A percentile compares a stretch with the other conserved stretches of the same genome.
These are phyloP conservation scores for Pomacea maculata DNA, from an alignment of 1,140 invertebrate genomes.

Conservation along the genomic window DNA sequence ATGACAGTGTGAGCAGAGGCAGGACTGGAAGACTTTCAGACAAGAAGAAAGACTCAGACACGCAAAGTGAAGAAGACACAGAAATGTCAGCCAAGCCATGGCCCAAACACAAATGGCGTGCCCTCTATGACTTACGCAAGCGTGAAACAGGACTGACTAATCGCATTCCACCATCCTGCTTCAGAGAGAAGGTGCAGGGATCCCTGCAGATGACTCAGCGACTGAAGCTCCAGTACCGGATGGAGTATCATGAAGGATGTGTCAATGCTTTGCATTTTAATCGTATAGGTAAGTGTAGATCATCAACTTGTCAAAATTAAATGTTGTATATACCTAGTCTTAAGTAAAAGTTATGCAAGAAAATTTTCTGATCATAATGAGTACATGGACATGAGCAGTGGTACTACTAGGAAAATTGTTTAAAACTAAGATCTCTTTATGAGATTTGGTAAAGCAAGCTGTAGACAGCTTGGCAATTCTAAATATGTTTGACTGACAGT, in stretches of 20 bases:
- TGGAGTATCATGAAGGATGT: conserved; percentile 86
- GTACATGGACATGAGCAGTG: no score
- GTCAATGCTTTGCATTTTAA: conserved; percentile 94
- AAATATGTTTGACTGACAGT: no score
- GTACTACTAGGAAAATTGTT: no score
- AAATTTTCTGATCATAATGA: no score
- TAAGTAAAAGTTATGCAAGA: no score
- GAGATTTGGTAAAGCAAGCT: no score
- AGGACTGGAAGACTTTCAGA: conserved; percentile 42
- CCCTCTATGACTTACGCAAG: conserved; percentile 64
- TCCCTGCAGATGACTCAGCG: conserved; percentile 85
- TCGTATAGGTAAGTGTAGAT: conserved; percentile 62
- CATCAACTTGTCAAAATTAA: no score
- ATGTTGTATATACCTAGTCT: no score
- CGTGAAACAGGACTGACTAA: conserved; percentile 50
- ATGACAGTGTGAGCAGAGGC: conserved; percentile 21
- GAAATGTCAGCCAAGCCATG: conserved; percentile 68
- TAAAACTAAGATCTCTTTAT: no score
- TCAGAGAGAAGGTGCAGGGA: conserved; percentile 79
- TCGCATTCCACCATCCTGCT: conserved; percentile 66
- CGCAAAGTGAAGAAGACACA: conserved; percentile 55
- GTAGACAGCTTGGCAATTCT: no score
- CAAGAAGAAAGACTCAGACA: conserved; percentile 42
- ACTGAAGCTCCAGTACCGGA: conserved; percentile 79
- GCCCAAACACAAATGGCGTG: conserved; percentile 76